A percentile compares a stretch with the other conserved stretches of the same genome.
Evolutionary conservation across 2,888 invertebrate genomes (phyloP).

Genomic region (Atethmia centrago): DNA sequence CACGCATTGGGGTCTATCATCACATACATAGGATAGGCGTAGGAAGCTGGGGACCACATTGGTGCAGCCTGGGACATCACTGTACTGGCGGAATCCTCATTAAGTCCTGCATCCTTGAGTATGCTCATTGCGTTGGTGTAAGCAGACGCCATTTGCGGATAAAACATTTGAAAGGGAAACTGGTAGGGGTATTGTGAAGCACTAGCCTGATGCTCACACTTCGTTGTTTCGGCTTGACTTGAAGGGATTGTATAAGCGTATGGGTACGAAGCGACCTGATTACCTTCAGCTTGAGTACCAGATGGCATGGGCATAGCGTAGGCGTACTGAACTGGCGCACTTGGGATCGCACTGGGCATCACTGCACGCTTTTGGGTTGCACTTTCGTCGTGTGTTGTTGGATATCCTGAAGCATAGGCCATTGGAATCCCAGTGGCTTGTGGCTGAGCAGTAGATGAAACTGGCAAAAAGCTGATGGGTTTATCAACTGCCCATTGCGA

Average conservation of each 20-base stretch:
- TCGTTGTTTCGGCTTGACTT: conserved; percentile 68
- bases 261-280: conserved; percentile 71
- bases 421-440: conserved; percentile 67
- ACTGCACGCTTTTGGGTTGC: conserved; percentile 78
- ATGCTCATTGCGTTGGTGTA: conserved; percentile 79
- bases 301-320: conserved; percentile 76
- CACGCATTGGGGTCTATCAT: conserved; percentile 84
- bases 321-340: conserved; percentile 77
- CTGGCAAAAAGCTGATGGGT: conserved; percentile 80
- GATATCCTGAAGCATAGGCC: conserved; percentile 69
- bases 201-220: conserved; percentile 66
- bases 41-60: conserved; percentile 78
- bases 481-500: conserved; percentile 86
- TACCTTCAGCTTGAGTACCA: conserved; percentile 64
- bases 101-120: conserved; percentile 77
- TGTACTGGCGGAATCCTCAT: conserved; percentile 73
- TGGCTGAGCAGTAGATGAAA: conserved; percentile 68
- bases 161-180: conserved; percentile 79
- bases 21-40: conserved; percentile 83
- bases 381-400: conserved; percentile 71
- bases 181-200: conserved; percentile 73
- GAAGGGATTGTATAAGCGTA: conserved; percentile 72
- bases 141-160: conserved; percentile 84
- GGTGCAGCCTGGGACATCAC: conserved; percentile 72
- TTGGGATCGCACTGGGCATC: conserved; percentile 73